These are phyloP conservation scores for Cladorhizidae sp. DNA, from an alignment of 37 sponge, comb jelly and placozoan genomes.

Conservation along the genomic window DNA sequence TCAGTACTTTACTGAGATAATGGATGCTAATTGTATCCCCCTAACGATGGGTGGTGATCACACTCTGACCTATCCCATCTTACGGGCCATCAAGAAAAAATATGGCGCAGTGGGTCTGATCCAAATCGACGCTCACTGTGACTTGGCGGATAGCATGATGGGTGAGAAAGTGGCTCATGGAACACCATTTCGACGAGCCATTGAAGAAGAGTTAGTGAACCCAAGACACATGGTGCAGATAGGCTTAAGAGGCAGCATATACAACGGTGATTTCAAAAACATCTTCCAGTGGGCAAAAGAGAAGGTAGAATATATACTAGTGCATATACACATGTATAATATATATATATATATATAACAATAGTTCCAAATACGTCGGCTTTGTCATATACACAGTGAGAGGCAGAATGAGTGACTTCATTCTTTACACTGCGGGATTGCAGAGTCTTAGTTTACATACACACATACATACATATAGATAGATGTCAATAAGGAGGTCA, in stretches of 20 bases:
- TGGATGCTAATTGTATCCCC: conserved; percentile 48
- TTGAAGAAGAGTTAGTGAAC: conserved; percentile 68
- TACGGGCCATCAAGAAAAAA: conserved; percentile 50
- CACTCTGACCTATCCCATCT: conserved; percentile 65
- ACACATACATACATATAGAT: too few species aligned
- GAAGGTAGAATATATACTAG: conserved; percentile 10
- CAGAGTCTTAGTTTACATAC: too few species aligned
- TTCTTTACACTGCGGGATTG: too few species aligned
- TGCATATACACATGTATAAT: too few species aligned
- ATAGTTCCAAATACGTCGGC: too few species aligned
- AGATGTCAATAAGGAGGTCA: too few species aligned
- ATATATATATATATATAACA: too few species aligned
- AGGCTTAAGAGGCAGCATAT: conserved; percentile 56
- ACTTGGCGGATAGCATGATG: conserved; percentile 32
- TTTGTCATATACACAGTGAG: too few species aligned
- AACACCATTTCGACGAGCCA: conserved; percentile 68
- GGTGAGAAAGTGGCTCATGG: conserved; percentile 78
- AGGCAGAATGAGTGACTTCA: too few species aligned
- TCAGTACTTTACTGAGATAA: conserved; percentile 32
- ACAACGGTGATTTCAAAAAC: conserved; percentile 15
- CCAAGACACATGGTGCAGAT: conserved; percentile 63
- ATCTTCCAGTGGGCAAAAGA: conserved; percentile 44
- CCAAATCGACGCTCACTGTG: conserved; percentile 80
- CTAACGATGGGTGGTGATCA: conserved; percentile 82
- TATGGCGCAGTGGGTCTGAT: conserved; percentile 70